Base-by-base conservation (phyloP, 2,888 invertebrate species). In the Standfussiana lucernea region DNA sequence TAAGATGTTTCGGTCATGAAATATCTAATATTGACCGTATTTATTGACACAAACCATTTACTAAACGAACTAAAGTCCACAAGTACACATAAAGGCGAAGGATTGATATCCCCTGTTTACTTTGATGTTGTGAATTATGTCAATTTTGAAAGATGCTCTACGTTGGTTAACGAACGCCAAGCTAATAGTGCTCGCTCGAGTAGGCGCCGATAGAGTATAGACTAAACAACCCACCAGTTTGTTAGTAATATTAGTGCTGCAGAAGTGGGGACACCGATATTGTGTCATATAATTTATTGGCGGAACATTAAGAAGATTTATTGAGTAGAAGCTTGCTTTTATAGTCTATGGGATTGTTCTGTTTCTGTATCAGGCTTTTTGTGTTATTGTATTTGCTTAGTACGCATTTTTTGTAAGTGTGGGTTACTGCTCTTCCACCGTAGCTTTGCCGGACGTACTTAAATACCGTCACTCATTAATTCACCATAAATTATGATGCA, bases 101-200 rank as follows among this genome's bases (percentile, higher is more conserved):
- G 72, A 84, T 77, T 83, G 64, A 77, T 83, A 74, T 75, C 47
- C 45, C 67, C 66, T 79, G 74, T 83, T 77, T 80, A 75, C 78
- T 83, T 88, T 79, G 77, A 82, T 74, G 79, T 83, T 77, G 68
- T 47, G 56, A 86, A 71, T 79, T 66, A 87, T 88, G 77, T 86
- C 87, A 88, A 79, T 86, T 84, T 86, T 75, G 80, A 40, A 75
- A 66, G 70, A 56, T 68, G 72, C 72, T 72, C 59, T 18, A 21
- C 50, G 79, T 75, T 75, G 45, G 75, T 86, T 76, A 79, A 59
- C 75, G 66, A 79, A 59, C 75, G 66, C 75, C 62, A 67, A 65
- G 71, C 21, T 59, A 71, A 69, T 83, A 70, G 62, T 75, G 56
- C 65, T 45, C 70, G 50, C 37, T 40, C 2, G 59, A 86, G 62